Evolutionary conservation across 2,888 invertebrate genomes (phyloP).

Genomic region (Lordiphosa fenestrarum): DNA sequence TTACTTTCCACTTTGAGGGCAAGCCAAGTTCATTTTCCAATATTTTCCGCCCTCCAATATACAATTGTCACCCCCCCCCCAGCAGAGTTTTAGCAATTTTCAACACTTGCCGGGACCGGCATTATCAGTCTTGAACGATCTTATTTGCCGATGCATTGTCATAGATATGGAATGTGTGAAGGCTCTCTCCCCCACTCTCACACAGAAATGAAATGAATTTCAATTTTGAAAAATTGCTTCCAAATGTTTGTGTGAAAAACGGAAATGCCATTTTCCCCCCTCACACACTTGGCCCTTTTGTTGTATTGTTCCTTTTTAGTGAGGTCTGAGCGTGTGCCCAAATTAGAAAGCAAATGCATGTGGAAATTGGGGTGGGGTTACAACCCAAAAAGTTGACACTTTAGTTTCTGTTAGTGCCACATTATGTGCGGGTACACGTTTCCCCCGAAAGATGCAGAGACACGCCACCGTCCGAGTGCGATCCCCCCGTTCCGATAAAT

Average conservation of each 20-base stretch:
- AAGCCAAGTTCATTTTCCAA: conserved; percentile 13
- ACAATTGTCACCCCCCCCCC: conserved; percentile 35
- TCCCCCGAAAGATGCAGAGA: conserved; percentile 54
- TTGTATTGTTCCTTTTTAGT: conserved; percentile 34
- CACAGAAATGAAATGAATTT: conserved; percentile 56
- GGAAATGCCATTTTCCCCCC: conserved; percentile 52
- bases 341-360: conserved; percentile 64
- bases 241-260: conserved; percentile 69
- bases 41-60: conserved; percentile 6
- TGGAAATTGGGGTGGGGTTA: conserved; percentile 28
- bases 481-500: conserved; percentile 30
- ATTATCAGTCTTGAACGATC: conserved; percentile 55
- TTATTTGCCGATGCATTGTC: conserved; percentile 52
- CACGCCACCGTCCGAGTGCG: conserved; percentile 38
- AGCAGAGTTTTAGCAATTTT: conserved; percentile 25
- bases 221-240: conserved; percentile 71
- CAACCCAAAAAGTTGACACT: conserved; percentile 62
- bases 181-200: conserved; percentile 14
- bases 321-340: conserved; percentile 61
- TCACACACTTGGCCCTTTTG: conserved; percentile 42
- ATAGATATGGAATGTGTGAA: conserved; percentile 53
- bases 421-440: conserved; percentile 71
- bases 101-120: conserved; percentile 58
- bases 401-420: conserved; percentile 46
- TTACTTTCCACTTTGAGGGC: neutral